Base-by-base conservation (phyloP, 2,888 invertebrate species). In the Melieria omissa region DNA sequence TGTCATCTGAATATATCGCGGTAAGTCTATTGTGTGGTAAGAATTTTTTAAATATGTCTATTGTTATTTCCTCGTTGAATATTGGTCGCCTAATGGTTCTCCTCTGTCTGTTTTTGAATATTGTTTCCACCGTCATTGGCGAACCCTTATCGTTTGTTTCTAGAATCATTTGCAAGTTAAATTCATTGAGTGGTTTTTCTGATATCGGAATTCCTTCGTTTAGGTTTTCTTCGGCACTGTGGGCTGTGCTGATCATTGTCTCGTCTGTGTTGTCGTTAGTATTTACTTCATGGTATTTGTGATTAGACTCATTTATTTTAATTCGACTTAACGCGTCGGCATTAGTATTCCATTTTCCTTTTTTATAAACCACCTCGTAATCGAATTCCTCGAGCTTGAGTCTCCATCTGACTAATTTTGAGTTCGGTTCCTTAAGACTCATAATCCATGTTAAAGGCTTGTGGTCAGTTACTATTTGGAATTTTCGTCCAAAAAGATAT, bases 141-240 rank as follows among this genome's bases (percentile, higher is more conserved):
- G 71, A 61, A 4, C 12, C 54, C 44, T 45, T 52, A 5, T 70
- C 12, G 0, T 55, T 70, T 54, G 58, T 71, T 57, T 77, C 66
- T 5, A 75, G 14, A 9, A 76, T 65, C 5, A 75, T 42, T 70
- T 77, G 76, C 6, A 75, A 47, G 46, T 70, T 75, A 41, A 76
- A 75, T 61, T 76, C 74, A 55, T 77, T 76, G 42, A 77, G 46
- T 0, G 77, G 71, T 69, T 73, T 54, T 4, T 54, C 54, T 1
- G 54, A 54, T 54, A 54, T 54, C 9, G 54, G 54, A 9, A 54
- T 54, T 3, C 9, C 54, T 6, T 54, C 54, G 12, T 54, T 54
- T 16, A 54, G 6, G 12, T 54, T 54, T 54, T 54, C 12, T 10
- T 54, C 54, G 14, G 16, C 6, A 16, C 54, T 12, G 7, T 6